Conservation (phyloP, 2,888 invertebrate species). For the Panopea generosa region DNA sequence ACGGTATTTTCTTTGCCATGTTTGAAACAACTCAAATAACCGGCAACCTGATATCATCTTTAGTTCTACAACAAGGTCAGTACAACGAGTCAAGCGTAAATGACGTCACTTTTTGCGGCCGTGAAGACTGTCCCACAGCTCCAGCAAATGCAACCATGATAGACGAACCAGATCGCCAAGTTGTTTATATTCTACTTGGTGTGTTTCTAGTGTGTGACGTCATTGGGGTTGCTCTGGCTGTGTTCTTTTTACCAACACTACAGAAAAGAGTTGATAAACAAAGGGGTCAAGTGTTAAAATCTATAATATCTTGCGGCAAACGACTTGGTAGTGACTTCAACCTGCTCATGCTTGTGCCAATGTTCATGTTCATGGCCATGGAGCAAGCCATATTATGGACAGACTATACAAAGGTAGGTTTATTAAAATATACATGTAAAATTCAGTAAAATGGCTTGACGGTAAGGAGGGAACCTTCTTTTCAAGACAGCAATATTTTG, state of each 20-base stretch:
- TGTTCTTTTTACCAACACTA: constrained; percentile 70
- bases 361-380: constrained; percentile 80
- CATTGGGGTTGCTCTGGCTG: constrained; percentile 72
- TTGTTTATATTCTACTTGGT: constrained; percentile 77
- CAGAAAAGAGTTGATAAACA: constrained; percentile 46
- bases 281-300: constrained; percentile 46
- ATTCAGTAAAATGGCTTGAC: background rate
- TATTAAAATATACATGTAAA: background rate
- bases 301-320: constrained; percentile 66
- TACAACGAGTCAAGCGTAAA: constrained; percentile 48
- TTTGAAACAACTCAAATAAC: constrained; percentile 80
- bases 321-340: constrained; percentile 65
- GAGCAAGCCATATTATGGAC: constrained; percentile 80
- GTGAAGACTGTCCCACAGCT: constrained; percentile 67
- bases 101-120: constrained; percentile 65
- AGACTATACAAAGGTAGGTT: constrained; percentile 82
- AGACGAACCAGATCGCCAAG: constrained; percentile 66
- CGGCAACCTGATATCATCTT: constrained; percentile 80
- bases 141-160: constrained; percentile 56
- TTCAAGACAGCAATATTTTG: too few species aligned
- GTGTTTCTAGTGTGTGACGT: constrained; percentile 74
- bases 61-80: constrained; percentile 72
- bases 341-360: constrained; percentile 77
- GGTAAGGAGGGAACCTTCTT: too few species aligned
- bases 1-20: constrained; percentile 80